Evolutionary conservation across 2,888 invertebrate genomes (phyloP).

Genomic region (Palloptera scutellata): DNA sequence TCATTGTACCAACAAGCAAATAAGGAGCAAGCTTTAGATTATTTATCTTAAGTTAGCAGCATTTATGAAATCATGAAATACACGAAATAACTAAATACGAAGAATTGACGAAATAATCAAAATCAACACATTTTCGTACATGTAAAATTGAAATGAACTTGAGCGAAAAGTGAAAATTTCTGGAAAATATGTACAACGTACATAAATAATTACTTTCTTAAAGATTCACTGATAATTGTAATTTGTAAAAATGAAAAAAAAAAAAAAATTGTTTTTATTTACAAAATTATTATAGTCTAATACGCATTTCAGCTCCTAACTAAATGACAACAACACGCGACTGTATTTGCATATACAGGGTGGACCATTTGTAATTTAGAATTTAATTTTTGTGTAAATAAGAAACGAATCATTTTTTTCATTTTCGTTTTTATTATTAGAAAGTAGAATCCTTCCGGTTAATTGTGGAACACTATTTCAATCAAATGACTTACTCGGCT

Average conservation of each 20-base stretch:
- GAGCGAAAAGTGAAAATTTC: background rate
- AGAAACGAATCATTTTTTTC: too few species aligned
- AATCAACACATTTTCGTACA: too few species aligned
- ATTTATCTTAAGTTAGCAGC: background rate
- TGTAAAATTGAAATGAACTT: too few species aligned
- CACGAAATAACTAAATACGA: too few species aligned
- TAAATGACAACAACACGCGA: background rate
- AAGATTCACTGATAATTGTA: background rate
- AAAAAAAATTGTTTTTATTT: constrained; percentile 2
- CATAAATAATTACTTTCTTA: too few species aligned
- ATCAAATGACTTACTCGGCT: too few species aligned
- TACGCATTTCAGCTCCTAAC: background rate
- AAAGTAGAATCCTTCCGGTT: too few species aligned
- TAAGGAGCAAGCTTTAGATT: background rate
- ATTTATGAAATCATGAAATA: background rate
- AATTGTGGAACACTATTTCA: too few species aligned
- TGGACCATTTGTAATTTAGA: too few species aligned
- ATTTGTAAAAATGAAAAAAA: background rate
- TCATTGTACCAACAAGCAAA: constrained; percentile 5
- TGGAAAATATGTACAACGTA: background rate
- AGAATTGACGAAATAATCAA: too few species aligned
- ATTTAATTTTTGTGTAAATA: too few species aligned
- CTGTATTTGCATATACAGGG: background rate
- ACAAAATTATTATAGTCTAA: constrained; percentile 7
- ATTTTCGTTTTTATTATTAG: too few species aligned